phyloP scores from a whole-genome alignment of 2,797 vertebrate species.

The Intellagama lesueurii region DNA sequence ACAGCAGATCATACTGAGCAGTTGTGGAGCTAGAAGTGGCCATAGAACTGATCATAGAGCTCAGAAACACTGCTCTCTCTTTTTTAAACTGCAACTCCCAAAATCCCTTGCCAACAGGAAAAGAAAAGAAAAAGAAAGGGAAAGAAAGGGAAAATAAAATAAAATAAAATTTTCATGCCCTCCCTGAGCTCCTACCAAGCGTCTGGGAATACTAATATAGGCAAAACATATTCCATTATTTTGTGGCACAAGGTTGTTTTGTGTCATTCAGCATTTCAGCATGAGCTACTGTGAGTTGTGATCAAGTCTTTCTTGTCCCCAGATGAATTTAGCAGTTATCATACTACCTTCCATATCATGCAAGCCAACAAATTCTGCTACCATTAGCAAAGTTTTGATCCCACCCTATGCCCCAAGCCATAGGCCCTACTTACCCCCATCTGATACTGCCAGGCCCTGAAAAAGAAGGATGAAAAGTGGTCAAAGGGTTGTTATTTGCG shows the following conservation, averaged over 20 bases:
- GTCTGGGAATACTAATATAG: background rate
- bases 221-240: background rate
- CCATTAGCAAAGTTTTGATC: background rate
- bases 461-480: slow-evolving; percentile 54
- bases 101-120: no score
- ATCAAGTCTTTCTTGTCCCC: background rate
- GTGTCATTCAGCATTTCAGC: background rate
- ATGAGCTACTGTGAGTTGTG: background rate
- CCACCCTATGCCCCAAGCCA: background rate
- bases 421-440: slow-evolving; percentile 89
- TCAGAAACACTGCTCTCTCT: no score
- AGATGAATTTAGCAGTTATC: background rate
- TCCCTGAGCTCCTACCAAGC: background rate
- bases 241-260: background rate
- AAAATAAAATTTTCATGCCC: no score
- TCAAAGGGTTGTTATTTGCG: background rate
- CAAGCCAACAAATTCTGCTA: slow-evolving; percentile 18
- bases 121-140: no score
- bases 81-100: no score
- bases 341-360: background rate
- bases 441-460: slow-evolving; percentile 93
- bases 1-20: no score
- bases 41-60: no score
- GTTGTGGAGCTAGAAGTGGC: background rate
- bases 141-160: no score